Percentiles rank a stretch among this genome's conserved stretches.
These are phyloP conservation scores for Saguinus midas DNA, from an alignment of 2,113 vertebrate genomes.

Conservation along the genomic window DNA sequence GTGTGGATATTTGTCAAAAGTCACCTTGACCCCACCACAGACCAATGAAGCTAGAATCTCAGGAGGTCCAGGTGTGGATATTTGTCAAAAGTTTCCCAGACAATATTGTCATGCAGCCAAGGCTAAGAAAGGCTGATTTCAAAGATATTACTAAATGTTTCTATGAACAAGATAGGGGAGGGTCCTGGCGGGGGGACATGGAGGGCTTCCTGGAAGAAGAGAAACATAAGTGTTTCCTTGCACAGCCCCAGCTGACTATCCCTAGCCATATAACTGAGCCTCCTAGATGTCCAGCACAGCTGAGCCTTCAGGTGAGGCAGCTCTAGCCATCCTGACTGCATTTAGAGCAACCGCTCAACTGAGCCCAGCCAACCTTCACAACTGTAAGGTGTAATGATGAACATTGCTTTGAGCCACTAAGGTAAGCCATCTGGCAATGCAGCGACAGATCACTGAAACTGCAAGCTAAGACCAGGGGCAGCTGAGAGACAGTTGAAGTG, in stretches of 20 bases:
- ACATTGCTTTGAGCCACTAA: neutral
- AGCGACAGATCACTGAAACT: neutral
- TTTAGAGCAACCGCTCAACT: neutral
- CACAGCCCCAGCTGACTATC: neutral
- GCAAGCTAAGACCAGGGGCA: neutral
- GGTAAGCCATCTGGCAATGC: neutral
- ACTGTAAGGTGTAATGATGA: neutral
- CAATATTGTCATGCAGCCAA: neutral
- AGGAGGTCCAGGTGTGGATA: neutral
- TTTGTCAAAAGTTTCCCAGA: neutral
- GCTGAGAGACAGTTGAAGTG: neutral
- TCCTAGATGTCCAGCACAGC: too few relatives aligned
- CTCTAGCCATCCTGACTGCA: neutral
- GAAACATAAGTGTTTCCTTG: neutral
- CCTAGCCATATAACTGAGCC: accelerated
- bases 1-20: neutral
- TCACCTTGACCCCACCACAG: neutral
- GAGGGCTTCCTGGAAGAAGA: neutral
- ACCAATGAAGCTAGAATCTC: neutral
- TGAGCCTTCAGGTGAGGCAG: accelerated
- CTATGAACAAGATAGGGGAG: neutral
- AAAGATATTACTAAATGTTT: neutral
- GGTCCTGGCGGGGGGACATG: neutral
- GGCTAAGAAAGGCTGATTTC: neutral
- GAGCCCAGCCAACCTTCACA: neutral